Evolutionary conservation across 2,888 invertebrate species (phyloP), one percentile per base, ranked within the genome.

Genomic region (Erannis defoliaria): DNA sequence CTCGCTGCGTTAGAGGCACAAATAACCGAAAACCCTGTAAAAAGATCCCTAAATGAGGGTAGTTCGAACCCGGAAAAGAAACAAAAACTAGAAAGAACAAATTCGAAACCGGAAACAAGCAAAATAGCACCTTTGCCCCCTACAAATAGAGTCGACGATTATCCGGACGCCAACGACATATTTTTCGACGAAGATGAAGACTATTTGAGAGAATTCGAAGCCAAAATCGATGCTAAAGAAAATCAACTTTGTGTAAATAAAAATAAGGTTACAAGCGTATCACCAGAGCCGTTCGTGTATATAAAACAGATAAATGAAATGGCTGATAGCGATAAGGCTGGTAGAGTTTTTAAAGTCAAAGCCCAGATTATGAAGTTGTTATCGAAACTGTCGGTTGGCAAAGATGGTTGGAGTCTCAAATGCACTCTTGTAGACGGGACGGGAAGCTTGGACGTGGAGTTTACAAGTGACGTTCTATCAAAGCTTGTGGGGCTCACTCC

Each of bases 401-500:
- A 93, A 64, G 85, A 89, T 0, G 86, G 82, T 0, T 95, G 95
- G 94, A 88, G 88, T 73, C 82, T 95, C 26, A 91, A 89, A 56
- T 94, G 94, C 64, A 92, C 89, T 8, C 82, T 96, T 46, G 88
- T 89, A 6, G 96, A 96, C 79, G 92, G 89, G 16, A 94, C 94
- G 5, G 94, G 93, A 1, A 88, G 81, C 51, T 67, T 95, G 14
- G 90, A 94, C 50, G 94, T 94, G 1, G 88, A 90, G 16, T 93
- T 96, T 54, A 90, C 94, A 0, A 94, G 94, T 64, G 89, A 94
- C 70, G 93, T 95, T 10, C 80, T 94, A 0, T 87, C 94, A 0
- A 84, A 89, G 49, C 75, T 94, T 55, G 90, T 93, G 0, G 94
- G 94, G 0, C 89, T 85, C 61, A 88, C 92, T 0, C 93, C 94